Evolutionary conservation across 1,140 invertebrate species (phyloP).

Genomic region (Tetragnatha versicolor): DNA sequence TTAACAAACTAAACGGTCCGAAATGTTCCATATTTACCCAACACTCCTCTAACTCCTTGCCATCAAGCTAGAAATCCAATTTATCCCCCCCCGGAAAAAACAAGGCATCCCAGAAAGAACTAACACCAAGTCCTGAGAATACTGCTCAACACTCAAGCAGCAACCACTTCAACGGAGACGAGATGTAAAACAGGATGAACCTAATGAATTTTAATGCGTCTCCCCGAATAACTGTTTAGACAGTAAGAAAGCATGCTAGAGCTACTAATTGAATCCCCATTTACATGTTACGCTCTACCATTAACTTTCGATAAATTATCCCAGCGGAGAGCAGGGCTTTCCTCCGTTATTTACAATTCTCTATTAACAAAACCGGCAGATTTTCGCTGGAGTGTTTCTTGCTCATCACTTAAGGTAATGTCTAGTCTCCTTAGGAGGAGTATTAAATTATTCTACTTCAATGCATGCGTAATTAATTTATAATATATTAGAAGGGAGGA

Average conservation of each 20-base stretch:
- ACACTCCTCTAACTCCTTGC: neutral
- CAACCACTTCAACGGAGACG: neutral
- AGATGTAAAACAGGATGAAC: neutral
- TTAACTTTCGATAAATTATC: constrained; percentile 32
- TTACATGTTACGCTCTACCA: constrained; percentile 10
- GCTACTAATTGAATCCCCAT: constrained; percentile 20
- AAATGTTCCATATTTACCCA: too few relatives aligned
- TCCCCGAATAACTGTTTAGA: constrained; percentile 7
- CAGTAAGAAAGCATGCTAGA: constrained; percentile 4
- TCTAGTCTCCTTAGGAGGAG: neutral
- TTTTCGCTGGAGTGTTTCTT: neutral
- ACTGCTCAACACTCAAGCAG: neutral
- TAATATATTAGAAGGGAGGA: neutral
- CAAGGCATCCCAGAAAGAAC: neutral
- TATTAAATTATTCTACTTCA: constrained; percentile 14
- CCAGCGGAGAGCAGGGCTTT: neutral
- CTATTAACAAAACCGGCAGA: constrained; percentile 12
- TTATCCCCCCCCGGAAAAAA: neutral
- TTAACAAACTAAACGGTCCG: too few relatives aligned
- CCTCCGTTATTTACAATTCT: constrained; percentile 7
- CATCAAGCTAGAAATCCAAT: neutral
- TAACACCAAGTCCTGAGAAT: neutral
- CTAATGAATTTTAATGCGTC: constrained; percentile 22
- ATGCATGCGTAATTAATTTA: constrained; percentile 12
- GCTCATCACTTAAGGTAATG: constrained; percentile 20